These are phyloP conservation scores for Zygothrica quintamaculata DNA, from an alignment of 2,888 invertebrate species.

Conservation along the genomic window DNA sequence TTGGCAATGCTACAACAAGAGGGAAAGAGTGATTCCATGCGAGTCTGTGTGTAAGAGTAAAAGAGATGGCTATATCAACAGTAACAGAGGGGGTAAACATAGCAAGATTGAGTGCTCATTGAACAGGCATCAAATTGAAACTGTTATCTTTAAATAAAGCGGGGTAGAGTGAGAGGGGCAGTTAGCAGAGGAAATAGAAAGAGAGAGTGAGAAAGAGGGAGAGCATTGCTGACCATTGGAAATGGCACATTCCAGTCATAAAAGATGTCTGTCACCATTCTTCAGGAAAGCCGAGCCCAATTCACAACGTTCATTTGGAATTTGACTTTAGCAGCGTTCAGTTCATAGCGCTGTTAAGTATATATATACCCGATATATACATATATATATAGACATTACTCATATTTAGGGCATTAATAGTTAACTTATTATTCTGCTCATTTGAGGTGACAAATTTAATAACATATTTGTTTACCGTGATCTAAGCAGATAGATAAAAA, in stretches of 20 bases:
- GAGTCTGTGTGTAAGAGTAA: neutral
- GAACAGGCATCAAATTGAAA: conserved; percentile 18
- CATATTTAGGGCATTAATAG: neutral
- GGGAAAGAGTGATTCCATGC: neutral
- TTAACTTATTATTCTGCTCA: conserved; percentile 79
- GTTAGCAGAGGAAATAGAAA: conserved; percentile 10
- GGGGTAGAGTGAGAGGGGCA: conserved; percentile 7
- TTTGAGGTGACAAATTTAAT: conserved; percentile 83
- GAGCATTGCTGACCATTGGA: conserved; percentile 43
- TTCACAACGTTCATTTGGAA: conserved; percentile 60
- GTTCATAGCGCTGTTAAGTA: conserved; percentile 53
- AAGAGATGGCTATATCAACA: conserved; percentile 19
- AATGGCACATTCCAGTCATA: conserved; percentile 31
- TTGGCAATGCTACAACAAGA: too few species aligned
- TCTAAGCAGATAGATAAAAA: conserved; percentile 83
- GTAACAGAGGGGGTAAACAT: conserved; percentile 31
- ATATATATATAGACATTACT: conserved; percentile 56
- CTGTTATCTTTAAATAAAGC: too few species aligned
- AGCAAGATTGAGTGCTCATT: conserved; percentile 29
- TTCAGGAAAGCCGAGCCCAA: conserved; percentile 38
- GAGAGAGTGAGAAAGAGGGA: conserved; percentile 9
- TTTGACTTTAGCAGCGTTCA: conserved; percentile 38
- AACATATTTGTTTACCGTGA: conserved; percentile 83
- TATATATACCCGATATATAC: conserved; percentile 1
- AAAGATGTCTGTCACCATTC: conserved; percentile 23